These are phyloP conservation scores for Drosophila lini DNA, from an alignment of 1,140 invertebrate species.

Conservation along the genomic window DNA sequence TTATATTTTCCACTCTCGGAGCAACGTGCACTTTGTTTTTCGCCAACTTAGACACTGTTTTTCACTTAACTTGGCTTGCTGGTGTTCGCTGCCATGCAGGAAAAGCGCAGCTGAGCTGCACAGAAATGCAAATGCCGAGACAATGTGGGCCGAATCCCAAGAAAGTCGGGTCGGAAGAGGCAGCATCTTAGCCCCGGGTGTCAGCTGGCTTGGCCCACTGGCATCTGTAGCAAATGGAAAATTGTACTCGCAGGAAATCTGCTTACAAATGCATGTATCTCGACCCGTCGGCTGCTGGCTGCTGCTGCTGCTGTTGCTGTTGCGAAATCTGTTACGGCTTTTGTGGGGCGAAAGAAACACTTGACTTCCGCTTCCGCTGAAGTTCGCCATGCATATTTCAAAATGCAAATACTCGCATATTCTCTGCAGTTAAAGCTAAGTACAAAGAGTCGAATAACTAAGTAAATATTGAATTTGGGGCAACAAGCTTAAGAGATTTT, in stretches of 20 bases:
- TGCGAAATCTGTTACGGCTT: slow-evolving; percentile 57
- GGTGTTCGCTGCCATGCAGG: slow-evolving; percentile 39
- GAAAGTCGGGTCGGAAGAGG: slow-evolving; percentile 28
- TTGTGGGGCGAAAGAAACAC: slow-evolving; percentile 62
- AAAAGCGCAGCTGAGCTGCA: slow-evolving; percentile 44
- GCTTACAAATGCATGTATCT: slow-evolving; percentile 74
- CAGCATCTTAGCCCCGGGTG: slow-evolving; percentile 33
- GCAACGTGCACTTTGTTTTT: slow-evolving; percentile 20
- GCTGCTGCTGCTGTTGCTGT: slow-evolving; percentile 24
- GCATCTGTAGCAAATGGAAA: slow-evolving; percentile 72
- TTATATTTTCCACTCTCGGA: neutral
- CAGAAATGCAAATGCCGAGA: slow-evolving; percentile 71
- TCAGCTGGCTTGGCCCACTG: slow-evolving; percentile 64
- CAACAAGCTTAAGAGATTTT: neutral
- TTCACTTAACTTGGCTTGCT: slow-evolving; percentile 61
- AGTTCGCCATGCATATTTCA: slow-evolving; percentile 51
- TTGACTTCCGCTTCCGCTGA: slow-evolving; percentile 72
- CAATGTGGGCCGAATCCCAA: slow-evolving; percentile 63
- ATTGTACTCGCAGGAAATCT: slow-evolving; percentile 72
- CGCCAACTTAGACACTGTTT: slow-evolving; percentile 54
- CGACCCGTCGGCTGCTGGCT: slow-evolving; percentile 22
- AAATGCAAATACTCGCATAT: slow-evolving; percentile 61
- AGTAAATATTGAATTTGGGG: slow-evolving; percentile 63
- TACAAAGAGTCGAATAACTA: slow-evolving; percentile 57
- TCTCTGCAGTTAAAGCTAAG: slow-evolving; percentile 63